Conservation (phyloP, 1,140 invertebrate genomes). For the Adoxophyes honmai region DNA sequence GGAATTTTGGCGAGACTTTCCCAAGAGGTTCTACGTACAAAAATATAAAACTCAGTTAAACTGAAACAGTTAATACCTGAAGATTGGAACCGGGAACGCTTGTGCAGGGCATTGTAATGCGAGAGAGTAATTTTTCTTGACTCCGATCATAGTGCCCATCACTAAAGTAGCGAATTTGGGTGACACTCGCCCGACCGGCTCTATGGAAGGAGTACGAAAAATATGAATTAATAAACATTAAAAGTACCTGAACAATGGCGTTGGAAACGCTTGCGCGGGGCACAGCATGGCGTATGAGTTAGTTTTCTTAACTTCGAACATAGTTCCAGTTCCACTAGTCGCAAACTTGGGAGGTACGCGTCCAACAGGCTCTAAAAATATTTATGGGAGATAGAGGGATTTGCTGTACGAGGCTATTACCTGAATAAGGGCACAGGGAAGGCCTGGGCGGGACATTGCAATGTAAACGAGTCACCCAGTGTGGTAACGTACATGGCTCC, state of each 20-base stretch:
- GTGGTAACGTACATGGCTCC: conserved; percentile 51
- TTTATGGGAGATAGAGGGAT: conserved; percentile 29
- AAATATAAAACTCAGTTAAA: conserved; percentile 15
- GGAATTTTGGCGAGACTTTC: conserved; percentile 82
- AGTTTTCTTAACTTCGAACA: conserved; percentile 81
- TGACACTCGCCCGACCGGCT: conserved; percentile 83
- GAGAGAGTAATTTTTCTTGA: conserved; percentile 60
- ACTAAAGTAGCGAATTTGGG: conserved; percentile 80
- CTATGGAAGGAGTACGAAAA: conserved; percentile 61
- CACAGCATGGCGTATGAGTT: conserved; percentile 81
- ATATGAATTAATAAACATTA: conserved; percentile 32
- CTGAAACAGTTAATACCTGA: conserved; percentile 78
- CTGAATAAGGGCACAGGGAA: conserved; percentile 82
- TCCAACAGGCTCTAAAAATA: conserved; percentile 77
- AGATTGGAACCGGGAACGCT: conserved; percentile 83
- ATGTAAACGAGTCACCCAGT: conserved; percentile 72
- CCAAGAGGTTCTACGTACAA: conserved; percentile 74
- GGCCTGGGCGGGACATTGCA: conserved; percentile 81
- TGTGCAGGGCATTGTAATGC: conserved; percentile 83
- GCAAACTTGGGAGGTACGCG: conserved; percentile 78
- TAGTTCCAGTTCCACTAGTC: conserved; percentile 78
- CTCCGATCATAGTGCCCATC: conserved; percentile 74
- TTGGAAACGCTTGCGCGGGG: conserved; percentile 85
- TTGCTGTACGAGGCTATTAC: conserved; percentile 60
- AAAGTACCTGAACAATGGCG: conserved; percentile 82